Percentiles rank a stretch among this genome's conserved stretches.
Evolutionary conservation across 2,888 invertebrate genomes (phyloP).

Genomic region (Philereme transversata): DNA sequence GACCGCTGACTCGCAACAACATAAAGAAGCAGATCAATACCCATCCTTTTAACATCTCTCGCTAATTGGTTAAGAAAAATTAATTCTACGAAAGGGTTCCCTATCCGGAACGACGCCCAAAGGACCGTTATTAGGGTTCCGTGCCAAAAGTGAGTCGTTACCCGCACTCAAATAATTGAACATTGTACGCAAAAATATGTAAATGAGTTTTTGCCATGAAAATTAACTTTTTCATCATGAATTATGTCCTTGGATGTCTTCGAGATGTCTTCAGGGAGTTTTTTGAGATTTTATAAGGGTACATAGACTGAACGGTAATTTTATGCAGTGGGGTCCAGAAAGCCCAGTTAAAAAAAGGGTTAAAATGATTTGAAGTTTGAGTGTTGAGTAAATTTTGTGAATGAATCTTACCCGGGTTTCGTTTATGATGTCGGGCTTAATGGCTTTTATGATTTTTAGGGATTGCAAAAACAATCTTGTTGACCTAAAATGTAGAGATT

Average conservation of each 20-base stretch:
- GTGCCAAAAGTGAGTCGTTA: slow-evolving; percentile 63
- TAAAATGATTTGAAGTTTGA: slow-evolving; percentile 44
- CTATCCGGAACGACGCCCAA: slow-evolving; percentile 65
- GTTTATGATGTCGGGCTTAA: slow-evolving; percentile 25
- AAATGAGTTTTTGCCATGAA: slow-evolving; percentile 75
- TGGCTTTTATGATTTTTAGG: slow-evolving; percentile 28
- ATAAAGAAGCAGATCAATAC: slow-evolving; percentile 61
- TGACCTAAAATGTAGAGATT: background rate
- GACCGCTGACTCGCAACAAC: slow-evolving; percentile 36
- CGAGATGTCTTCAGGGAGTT: slow-evolving; percentile 74
- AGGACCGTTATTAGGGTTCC: slow-evolving; percentile 64
- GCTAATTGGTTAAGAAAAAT: slow-evolving; percentile 82
- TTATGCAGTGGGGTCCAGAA: slow-evolving; percentile 50
- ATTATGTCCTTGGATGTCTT: slow-evolving; percentile 80
- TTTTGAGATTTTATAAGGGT: slow-evolving; percentile 73
- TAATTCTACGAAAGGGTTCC: slow-evolving; percentile 78
- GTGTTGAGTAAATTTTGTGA: slow-evolving; percentile 37
- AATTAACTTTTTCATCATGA: slow-evolving; percentile 84
- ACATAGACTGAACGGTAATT: slow-evolving; percentile 46
- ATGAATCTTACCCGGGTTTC: slow-evolving; percentile 31
- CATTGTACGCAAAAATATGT: slow-evolving; percentile 77
- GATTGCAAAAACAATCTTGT: slow-evolving; percentile 20
- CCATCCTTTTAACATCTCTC: slow-evolving; percentile 62
- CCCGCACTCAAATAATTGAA: slow-evolving; percentile 75
- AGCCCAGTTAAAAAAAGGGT: slow-evolving; percentile 54